Base-by-base conservation (phyloP, 2,797 vertebrate genomes). In the Lerista edwardsae region DNA sequence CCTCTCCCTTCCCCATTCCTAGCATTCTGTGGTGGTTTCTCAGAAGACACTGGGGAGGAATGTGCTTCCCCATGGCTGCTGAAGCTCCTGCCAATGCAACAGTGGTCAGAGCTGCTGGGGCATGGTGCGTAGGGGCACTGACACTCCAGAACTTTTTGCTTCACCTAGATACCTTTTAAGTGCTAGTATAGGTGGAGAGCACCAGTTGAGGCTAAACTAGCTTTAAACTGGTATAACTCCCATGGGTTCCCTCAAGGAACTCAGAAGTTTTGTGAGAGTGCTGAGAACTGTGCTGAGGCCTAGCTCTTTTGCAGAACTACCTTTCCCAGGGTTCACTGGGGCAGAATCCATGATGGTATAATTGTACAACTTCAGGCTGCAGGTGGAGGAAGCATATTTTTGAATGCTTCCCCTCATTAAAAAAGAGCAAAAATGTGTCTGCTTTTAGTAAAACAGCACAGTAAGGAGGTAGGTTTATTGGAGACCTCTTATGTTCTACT, bases 11-110 rank as follows among this genome's bases (percentile, higher is more conserved):
- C 61, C 14, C 77, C 84, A 84, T 8, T 1, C 41, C 19, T 0
- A 62, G 87, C 88, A 62, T 86, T 81, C 80, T 80, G 90, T 86
- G 87, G 0, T 87, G 92, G 90, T 90, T 93, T 87, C 82, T 84
- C 12, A 0, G 3, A 23, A 67, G 71, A 86, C 89, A 84, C 82
- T 57, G 34, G 36, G 0, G 47, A 10, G 69, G 61, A n/a, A 27
- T 2, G 23, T 14, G 25, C 34, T 29, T 51, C 21, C 25, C 64
- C 68, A 72, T 10, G 7, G 3, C 87, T 2, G 0, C 47, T 14
- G 29, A 0, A 34, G 0, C 25, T 21, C 0, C 0, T 3, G 8
- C 84, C 8, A 1, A 75, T 19, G 2, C 4, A 0, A 11, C 79
- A 76, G 81, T 88, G 73, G 89, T 2, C 88, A 71, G 90, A 87